Percentiles rank a stretch among this genome's conserved stretches.
Evolutionary conservation across 2,888 invertebrate genomes (phyloP).

Genomic region (Erpobdella octoculata): DNA sequence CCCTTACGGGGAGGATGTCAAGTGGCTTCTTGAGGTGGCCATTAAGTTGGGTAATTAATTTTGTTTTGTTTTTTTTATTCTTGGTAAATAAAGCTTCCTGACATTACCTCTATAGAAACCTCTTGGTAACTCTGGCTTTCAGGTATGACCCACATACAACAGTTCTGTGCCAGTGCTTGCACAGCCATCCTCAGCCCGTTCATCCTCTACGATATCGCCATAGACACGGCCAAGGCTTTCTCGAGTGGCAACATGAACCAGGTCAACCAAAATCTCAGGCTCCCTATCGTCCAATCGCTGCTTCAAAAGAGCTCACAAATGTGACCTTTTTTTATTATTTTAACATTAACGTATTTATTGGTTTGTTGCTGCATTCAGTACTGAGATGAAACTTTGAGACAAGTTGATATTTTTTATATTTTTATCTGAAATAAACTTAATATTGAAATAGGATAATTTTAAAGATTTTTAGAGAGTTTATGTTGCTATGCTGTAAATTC

Average conservation of each 20-base stretch:
- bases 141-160: constrained; percentile 85
- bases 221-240: constrained; percentile 69
- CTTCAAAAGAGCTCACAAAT: constrained; percentile 95
- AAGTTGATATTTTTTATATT: not conserved
- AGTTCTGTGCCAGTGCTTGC: constrained; percentile 89
- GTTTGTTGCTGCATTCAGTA: not conserved
- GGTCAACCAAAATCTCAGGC: constrained; percentile 55
- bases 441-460: not conserved
- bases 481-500: no score
- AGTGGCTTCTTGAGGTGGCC: constrained; percentile 83
- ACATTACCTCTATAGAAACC: not conserved
- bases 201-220: constrained; percentile 84
- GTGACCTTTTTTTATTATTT: constrained; percentile 55
- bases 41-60: constrained; percentile 68
- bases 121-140: constrained; percentile 37
- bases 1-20: constrained; percentile 92
- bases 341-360: not conserved
- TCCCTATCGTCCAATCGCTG: constrained; percentile 74
- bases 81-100: not conserved
- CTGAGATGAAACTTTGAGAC: not conserved
- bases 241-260: constrained; percentile 3
- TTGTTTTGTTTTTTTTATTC: not conserved
- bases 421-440: not conserved
- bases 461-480: no score
- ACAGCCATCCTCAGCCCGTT: constrained; percentile 93